Evolutionary conservation across 2,888 invertebrate genomes (phyloP).

Genomic region (Polia nebulosa): DNA sequence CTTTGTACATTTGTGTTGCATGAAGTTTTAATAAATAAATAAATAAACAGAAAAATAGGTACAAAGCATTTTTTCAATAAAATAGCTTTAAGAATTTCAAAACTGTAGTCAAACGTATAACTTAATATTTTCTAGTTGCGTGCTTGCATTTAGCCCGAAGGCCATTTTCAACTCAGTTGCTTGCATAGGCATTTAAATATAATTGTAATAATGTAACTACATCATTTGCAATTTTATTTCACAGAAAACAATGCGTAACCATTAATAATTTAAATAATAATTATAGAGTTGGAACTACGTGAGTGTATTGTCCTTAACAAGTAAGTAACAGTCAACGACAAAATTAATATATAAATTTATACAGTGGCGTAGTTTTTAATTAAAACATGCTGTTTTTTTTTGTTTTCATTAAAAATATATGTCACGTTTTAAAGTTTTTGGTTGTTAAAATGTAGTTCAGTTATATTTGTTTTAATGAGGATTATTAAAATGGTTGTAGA

Average conservation of each 20-base stretch:
- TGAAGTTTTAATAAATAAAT: too few relatives aligned
- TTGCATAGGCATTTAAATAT: slow-evolving; percentile 63
- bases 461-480: too few relatives aligned
- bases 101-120: slow-evolving; percentile 14
- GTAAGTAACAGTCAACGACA: background rate
- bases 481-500: too few relatives aligned
- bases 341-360: slow-evolving; percentile 3
- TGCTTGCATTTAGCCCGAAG: slow-evolving; percentile 67
- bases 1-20: too few relatives aligned
- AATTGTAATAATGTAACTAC: slow-evolving; percentile 73
- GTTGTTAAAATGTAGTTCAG: background rate
- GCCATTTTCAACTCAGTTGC: slow-evolving; percentile 70
- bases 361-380: slow-evolving; percentile 3
- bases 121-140: slow-evolving; percentile 67
- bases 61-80: background rate
- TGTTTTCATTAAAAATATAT: background rate
- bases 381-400: background rate
- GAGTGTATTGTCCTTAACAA: slow-evolving; percentile 26
- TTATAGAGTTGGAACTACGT: slow-evolving; percentile 26
- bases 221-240: slow-evolving; percentile 47
- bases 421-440: background rate
- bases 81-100: background rate
- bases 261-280: slow-evolving; percentile 47
- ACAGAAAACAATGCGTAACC: slow-evolving; percentile 46
- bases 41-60: too few relatives aligned